Conservation (phyloP, 2,888 invertebrate genomes). For the Eulithis prunata region DNA sequence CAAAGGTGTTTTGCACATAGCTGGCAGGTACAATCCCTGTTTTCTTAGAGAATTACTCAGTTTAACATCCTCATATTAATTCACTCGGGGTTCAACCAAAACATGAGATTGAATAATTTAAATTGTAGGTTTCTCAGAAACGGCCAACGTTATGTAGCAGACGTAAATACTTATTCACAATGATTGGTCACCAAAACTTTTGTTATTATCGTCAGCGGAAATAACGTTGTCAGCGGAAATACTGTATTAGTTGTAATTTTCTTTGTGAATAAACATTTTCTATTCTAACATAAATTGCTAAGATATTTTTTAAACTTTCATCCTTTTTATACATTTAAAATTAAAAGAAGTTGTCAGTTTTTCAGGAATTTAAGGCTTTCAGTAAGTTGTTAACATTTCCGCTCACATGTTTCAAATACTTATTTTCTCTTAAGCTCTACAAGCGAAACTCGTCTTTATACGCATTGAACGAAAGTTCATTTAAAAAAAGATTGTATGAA, state of each 20-base stretch:
- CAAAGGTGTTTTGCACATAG: conserved; percentile 12
- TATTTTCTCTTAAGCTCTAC: conserved; percentile 11
- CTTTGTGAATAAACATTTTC: too few species aligned
- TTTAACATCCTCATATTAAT: conserved; percentile 19
- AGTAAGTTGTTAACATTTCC: conserved; percentile 22
- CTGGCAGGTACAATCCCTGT: conserved; percentile 15
- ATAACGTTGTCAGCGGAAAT: too few species aligned
- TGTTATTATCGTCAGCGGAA: too few species aligned
- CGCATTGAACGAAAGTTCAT: neutral
- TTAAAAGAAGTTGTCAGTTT: neutral
- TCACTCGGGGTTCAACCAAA: conserved; percentile 11
- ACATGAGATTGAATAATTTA: conserved; percentile 26
- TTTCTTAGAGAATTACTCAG: conserved; percentile 12
- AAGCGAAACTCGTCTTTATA: conserved; percentile 3
- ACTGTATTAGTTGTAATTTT: too few species aligned
- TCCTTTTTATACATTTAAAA: too few species aligned
- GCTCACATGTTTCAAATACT: conserved; percentile 18
- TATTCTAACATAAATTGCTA: too few species aligned
- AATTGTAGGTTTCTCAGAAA: neutral
- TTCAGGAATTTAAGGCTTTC: neutral
- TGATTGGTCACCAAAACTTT: too few species aligned
- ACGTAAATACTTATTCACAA: neutral
- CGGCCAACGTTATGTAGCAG: neutral
- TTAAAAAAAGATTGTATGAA: conserved; percentile 2
- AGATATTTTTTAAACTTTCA: too few species aligned